Conservation (phyloP, 2,113 vertebrate species). For the Anarhynchus alexandrinus region DNA sequence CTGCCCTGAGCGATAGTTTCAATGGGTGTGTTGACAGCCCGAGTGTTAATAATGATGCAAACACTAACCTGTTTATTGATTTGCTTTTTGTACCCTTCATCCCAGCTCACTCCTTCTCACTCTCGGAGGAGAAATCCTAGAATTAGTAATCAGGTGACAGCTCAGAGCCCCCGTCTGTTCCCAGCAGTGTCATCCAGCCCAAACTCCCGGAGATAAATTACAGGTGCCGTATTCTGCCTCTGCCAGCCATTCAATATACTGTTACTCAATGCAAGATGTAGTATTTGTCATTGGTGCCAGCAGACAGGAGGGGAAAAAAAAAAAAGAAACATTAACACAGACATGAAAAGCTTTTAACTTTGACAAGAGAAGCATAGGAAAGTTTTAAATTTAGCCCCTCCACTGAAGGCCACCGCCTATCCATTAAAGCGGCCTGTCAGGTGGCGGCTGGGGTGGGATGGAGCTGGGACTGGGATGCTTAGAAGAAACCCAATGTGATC, state of each 20-base stretch:
- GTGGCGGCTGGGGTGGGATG: neutral
- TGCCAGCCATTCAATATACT: constrained; percentile 77
- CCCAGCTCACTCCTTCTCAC: constrained; percentile 74
- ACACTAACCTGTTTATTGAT: constrained; percentile 86
- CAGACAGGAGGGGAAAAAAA: constrained; percentile 59
- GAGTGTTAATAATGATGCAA: constrained; percentile 81
- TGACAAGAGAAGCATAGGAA: constrained; percentile 71
- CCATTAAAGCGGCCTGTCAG: constrained; percentile 69
- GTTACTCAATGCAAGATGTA: constrained; percentile 70
- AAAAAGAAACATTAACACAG: constrained; percentile 72
- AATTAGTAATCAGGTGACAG: constrained; percentile 84
- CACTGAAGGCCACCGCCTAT: constrained; percentile 50
- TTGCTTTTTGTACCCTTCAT: constrained; percentile 84
- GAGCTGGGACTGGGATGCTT: neutral
- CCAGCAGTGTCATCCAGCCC: constrained; percentile 78
- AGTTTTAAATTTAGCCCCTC: constrained; percentile 76
- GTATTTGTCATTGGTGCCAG: constrained; percentile 78
- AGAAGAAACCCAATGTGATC: neutral
- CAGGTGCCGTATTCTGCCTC: constrained; percentile 70
- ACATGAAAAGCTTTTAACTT: constrained; percentile 79
- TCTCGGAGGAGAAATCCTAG: constrained; percentile 78
- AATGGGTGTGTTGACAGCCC: constrained; percentile 77
- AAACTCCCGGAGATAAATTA: constrained; percentile 80
- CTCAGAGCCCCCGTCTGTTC: constrained; percentile 67
- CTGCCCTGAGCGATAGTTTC: constrained; percentile 78